Base-by-base conservation (phyloP, 1,140 invertebrate species). In the Bathynomus jamesi region DNA sequence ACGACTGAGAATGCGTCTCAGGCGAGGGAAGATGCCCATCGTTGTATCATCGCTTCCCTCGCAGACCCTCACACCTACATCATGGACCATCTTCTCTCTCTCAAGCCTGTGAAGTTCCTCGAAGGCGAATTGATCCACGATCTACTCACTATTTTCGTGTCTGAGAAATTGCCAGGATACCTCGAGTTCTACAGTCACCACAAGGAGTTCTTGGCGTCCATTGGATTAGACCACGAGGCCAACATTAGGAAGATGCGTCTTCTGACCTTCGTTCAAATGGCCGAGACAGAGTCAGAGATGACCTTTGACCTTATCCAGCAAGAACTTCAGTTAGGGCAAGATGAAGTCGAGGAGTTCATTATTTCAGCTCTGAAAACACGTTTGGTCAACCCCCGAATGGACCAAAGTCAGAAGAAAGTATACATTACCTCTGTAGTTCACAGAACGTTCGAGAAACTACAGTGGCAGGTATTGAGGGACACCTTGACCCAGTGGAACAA, bases 321-420 rank as follows among this genome's bases (percentile, higher is more conserved):
- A 60, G 95, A 98, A 83, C 83, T 98, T 28, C 90, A 95, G 81
- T 88, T 99, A 66, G 84, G 86, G 63, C 87, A 90, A 77, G 88
- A 91, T 71, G 89, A 97, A 84, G 94, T 98, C 0, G 96, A 99
- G 85, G 87, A 89, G 62, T 98, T 98, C 81, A 91, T 98, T 69
- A 98, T 99, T 85, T 94, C 98, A 94, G 94, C 96, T 61, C 83
- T 99, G 70, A 95, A 95, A 83, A 99, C 95, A 0, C 94, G 94
- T 81, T 83, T 98, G 65, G 94, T 98, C 0, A 87, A 91, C 78
- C 95, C 94, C 1, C 89, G 95, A 74, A 93, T 99, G 85, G 94
- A 98, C 81, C 94, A 98, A 83, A 86, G 91, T 13, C 88, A 89
- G 21, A 88, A 88, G 69, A 91, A 92, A 83, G 93, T 98, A 11